Percentiles rank a stretch among this genome's conserved stretches.
phyloP scores from a whole-genome alignment of 2,797 vertebrate species.

The Bucorvus abyssinicus region DNA sequence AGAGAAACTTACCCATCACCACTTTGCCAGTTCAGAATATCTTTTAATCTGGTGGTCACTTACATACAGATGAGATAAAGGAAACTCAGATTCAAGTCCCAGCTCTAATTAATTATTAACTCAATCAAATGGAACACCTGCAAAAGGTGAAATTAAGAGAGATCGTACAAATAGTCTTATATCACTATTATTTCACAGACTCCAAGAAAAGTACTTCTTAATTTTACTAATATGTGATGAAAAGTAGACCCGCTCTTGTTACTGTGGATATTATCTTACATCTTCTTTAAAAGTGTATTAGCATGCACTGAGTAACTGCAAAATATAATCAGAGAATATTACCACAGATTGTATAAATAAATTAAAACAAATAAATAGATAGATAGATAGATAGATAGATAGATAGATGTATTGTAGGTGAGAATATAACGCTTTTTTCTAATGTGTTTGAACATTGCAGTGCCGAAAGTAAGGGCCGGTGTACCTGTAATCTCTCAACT shows the following conservation, averaged over 20 bases:
- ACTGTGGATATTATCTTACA: not conserved
- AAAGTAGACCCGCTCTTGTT: not conserved
- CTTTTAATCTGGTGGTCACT: constrained; percentile 4
- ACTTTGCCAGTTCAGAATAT: not conserved
- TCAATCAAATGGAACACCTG: not conserved
- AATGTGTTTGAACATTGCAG: not conserved
- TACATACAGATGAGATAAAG: not conserved
- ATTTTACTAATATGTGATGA: not conserved
- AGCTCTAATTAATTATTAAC: constrained; percentile 33
- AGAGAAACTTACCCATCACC: not conserved
- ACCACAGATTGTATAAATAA: not conserved
- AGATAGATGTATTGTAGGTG: rapidly evolving
- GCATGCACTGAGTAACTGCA: not conserved
- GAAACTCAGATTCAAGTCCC: not conserved
- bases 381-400: rapidly evolving
- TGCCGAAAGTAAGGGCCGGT: not conserved
- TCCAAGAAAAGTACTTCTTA: not conserved
- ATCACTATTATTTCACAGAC: not conserved
- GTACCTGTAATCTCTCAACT: not conserved
- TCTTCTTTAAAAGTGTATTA: not conserved
- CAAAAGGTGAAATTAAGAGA: not conserved
- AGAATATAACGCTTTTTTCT: not conserved
- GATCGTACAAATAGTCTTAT: not conserved
- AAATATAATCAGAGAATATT: not conserved
- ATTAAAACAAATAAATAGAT: too few species aligned